Percentiles rank a stretch among this genome's conserved stretches.
Conservation (phyloP, 2,888 invertebrate genomes). For the Drosophila mimetica region DNA sequence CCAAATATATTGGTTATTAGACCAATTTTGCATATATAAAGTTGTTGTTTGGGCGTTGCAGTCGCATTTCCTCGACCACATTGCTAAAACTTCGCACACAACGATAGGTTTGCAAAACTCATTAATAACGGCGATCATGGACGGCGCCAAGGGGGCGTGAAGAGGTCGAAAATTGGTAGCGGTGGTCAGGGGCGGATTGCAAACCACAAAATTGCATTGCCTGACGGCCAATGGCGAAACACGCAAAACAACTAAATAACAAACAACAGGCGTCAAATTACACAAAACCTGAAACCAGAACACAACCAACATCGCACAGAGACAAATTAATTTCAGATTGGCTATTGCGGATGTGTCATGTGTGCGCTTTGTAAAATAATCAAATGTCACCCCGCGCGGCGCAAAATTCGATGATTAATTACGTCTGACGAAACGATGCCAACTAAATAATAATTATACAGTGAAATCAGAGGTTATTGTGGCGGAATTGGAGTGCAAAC, state of each 20-base stretch:
- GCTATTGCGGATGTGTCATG: conserved; percentile 29
- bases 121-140: conserved; percentile 63
- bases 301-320: conserved; percentile 27
- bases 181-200: conserved; percentile 26
- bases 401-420: conserved; percentile 72
- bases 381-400: conserved; percentile 63
- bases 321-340: conserved; percentile 79
- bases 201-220: conserved; percentile 79
- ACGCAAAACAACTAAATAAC: conserved; percentile 76
- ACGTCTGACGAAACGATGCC: conserved; percentile 50
- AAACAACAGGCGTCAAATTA: conserved; percentile 79
- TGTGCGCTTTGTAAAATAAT: conserved; percentile 59
- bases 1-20: conserved; percentile 47
- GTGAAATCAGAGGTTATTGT: conserved; percentile 4
- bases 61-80: neutral
- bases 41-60: neutral
- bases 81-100: conserved; percentile 19
- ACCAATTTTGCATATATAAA: conserved; percentile 55
- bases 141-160: neutral
- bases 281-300: conserved; percentile 68
- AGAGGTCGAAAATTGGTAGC: neutral
- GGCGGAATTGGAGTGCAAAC: neutral
- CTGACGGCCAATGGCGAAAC: conserved; percentile 64
- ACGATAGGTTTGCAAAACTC: conserved; percentile 54
- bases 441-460: conserved; percentile 54